phyloP scores from a whole-genome alignment of 1,140 invertebrate species.

The Sycophaga agraensis region DNA sequence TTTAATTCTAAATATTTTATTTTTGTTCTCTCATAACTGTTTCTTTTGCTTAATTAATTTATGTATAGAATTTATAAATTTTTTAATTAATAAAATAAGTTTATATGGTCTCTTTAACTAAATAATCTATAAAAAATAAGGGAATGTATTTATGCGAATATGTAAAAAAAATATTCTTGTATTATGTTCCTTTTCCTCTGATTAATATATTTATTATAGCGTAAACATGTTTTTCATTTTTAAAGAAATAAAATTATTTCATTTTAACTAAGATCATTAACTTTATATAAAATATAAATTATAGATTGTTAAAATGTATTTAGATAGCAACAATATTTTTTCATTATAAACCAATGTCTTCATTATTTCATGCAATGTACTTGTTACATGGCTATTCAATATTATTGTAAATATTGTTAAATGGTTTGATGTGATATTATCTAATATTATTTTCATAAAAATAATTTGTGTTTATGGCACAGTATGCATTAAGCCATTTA shows the following conservation, averaged over 20 bases:
- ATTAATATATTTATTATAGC: neutral
- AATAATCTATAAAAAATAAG: too few species aligned
- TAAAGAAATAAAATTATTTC: neutral
- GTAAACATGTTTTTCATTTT: neutral
- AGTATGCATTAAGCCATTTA: slow-evolving; percentile 14
- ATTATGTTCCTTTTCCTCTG: slow-evolving; percentile 18
- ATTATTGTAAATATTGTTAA: slow-evolving; percentile 26
- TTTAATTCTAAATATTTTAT: neutral
- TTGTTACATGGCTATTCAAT: neutral
- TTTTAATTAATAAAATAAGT: neutral
- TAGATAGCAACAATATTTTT: neutral
- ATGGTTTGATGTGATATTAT: slow-evolving; percentile 14
- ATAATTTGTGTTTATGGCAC: neutral
- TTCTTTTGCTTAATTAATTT: neutral
- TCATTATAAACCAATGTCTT: neutral
- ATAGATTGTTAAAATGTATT: slow-evolving; percentile 17
- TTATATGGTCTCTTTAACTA: too few species aligned
- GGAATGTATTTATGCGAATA: neutral
- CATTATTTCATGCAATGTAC: slow-evolving; percentile 5
- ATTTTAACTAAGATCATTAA: neutral
- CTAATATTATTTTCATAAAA: neutral
- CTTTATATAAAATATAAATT: neutral
- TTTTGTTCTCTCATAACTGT: neutral
- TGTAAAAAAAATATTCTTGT: neutral
- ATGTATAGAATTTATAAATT: neutral